Base-by-base conservation (phyloP, 2,797 vertebrate species). In the Anguilla marmorata region DNA sequence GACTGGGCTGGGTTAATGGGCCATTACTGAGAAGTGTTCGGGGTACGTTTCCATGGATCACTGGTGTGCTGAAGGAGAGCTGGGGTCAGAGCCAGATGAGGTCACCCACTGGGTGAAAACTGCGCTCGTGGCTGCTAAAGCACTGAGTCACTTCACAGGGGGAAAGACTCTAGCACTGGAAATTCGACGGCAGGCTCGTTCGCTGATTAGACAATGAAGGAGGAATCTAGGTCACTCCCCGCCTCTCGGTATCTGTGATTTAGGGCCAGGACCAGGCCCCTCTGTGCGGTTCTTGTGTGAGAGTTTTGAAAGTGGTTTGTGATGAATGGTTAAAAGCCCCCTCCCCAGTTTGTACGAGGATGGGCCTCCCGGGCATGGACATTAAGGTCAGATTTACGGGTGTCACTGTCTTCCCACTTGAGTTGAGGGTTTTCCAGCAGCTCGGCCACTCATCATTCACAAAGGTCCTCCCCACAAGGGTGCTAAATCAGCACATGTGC, bases 141-240 rank as follows among this genome's bases (percentile, higher is more conserved):
- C 27, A 16, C 84, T 24, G 84, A 85, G 27, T 76, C 12, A 54
- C 69, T 52, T 76, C 63, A 76, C 37, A 33, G 48, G 41, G 48
- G 63, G 24, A 66, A 4, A 63, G 60, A 86, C n/a, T 41, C 41
- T 12, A 50, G 85, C 8, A 14, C 19, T 37, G 58, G 45, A 86
- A 21, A 50, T 45, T 37, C 21, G 6, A 30, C 48, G 24, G n/a
- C 72, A 21, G 37, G 52, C 48, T 37, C 48, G 11, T 24, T 54
- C 27, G 8, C 69, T 9, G 74, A 80, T 80, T n/a, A 58, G 58
- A 86, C 50, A 56, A 80, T 24, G 50, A 21, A 33, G 48, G 37
- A 82, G 11, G 60, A 88, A 88, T 86, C 69, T 79, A 69, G 74
- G 45, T 82, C 88, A 88, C 14, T 82, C 48, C 56, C 30, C 19